A percentile compares a stretch with the other conserved stretches of the same genome.
phyloP scores from a whole-genome alignment of 2,888 invertebrate species.

The Drosophila flavopinicola region DNA sequence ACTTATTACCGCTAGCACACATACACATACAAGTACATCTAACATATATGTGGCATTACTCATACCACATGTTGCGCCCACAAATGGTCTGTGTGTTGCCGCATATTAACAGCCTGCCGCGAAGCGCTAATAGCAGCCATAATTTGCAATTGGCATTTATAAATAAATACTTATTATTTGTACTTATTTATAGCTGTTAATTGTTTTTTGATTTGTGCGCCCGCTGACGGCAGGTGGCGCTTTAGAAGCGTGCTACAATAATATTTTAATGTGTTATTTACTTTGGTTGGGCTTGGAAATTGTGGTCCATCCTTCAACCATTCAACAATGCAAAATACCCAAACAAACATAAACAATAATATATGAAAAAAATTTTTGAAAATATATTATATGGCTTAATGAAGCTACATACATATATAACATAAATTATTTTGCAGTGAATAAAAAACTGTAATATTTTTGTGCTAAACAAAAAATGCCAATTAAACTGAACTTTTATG shows the following conservation, averaged over 20 bases:
- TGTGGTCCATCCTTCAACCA: no score
- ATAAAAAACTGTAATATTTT: no score
- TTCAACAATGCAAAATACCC: no score
- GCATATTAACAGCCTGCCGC: constrained; percentile 17
- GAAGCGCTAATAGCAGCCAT: constrained; percentile 34
- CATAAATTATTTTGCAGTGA: no score
- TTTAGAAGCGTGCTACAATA: constrained; percentile 42
- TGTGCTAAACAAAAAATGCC: no score
- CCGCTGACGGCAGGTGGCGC: constrained; percentile 59
- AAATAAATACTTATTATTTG: constrained; percentile 40
- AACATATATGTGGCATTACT: constrained; percentile 31
- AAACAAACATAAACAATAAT: no score
- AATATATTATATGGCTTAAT: no score
- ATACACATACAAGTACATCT: neutral
- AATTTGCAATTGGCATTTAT: constrained; percentile 49
- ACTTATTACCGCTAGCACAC: constrained; percentile 14
- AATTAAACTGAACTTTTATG: no score
- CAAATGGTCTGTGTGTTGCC: constrained; percentile 5
- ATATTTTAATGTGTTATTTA: no score
- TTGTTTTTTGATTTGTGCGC: constrained; percentile 42
- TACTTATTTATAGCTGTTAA: constrained; percentile 26
- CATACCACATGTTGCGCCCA: constrained; percentile 60
- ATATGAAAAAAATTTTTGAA: no score
- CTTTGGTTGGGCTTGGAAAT: no score
- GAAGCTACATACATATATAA: no score